phyloP scores from a whole-genome alignment of 2,113 vertebrate species.

The Aptenodytes forsteri region DNA sequence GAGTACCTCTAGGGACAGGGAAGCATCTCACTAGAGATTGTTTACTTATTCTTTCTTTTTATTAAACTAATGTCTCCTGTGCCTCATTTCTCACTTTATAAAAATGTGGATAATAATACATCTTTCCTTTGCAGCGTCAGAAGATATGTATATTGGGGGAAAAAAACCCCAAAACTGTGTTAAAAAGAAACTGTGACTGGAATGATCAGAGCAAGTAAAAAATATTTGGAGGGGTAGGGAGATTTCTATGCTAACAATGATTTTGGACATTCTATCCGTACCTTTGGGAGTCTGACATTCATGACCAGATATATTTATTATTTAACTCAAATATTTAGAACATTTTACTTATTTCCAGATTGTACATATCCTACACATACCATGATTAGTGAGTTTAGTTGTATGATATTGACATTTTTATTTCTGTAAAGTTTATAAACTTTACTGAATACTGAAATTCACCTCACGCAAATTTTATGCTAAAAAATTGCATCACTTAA shows the following conservation, averaged over 20 bases:
- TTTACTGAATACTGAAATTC: neutral
- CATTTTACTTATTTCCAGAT: neutral
- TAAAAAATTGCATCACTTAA: neutral
- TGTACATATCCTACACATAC: neutral
- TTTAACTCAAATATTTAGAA: neutral
- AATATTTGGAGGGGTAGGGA: neutral
- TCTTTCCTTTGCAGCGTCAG: neutral
- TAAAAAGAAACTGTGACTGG: neutral
- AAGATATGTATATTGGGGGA: neutral
- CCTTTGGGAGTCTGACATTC: neutral
- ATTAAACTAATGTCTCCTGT: neutral
- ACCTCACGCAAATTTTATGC: neutral
- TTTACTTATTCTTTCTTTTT: neutral
- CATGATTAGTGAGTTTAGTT: neutral
- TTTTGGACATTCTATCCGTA: neutral
- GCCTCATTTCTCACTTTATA: neutral
- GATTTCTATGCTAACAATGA: neutral
- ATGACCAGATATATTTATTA: neutral
- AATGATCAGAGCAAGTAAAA: neutral
- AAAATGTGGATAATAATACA: neutral
- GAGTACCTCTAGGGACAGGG: neutral
- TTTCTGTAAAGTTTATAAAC: neutral
- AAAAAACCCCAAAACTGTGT: neutral
- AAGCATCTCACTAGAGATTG: neutral
- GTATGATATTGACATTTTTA: neutral